Percentiles rank a stretch among this genome's conserved stretches.
Evolutionary conservation across 2,113 vertebrate species (phyloP).

Genomic region (Python bivittatus): DNA sequence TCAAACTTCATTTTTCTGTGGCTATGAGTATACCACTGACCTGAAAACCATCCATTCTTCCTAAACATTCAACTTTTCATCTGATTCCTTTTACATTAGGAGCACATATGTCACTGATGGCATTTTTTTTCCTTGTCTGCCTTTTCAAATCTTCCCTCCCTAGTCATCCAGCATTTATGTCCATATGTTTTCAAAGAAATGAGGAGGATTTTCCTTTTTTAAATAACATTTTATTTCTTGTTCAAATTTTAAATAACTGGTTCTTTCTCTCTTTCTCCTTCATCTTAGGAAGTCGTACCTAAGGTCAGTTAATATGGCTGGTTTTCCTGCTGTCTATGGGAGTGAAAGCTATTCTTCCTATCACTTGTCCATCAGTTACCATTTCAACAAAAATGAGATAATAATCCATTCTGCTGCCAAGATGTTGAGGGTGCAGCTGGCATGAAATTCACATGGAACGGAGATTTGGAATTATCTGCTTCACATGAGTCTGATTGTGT

Average conservation of each 20-base stretch:
- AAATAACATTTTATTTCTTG: slow-evolving; percentile 36
- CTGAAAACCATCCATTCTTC: slow-evolving; percentile 11
- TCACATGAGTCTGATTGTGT: not conserved
- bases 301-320: slow-evolving; percentile 31
- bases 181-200: slow-evolving; percentile 39
- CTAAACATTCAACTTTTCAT: slow-evolving; percentile 40
- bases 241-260: slow-evolving; percentile 18
- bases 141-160: slow-evolving; percentile 1
- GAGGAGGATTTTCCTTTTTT: slow-evolving; percentile 19
- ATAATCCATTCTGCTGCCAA: slow-evolving; percentile 3
- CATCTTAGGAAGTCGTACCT: not conserved
- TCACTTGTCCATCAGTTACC: not conserved
- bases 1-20: not conserved
- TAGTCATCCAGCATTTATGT: not conserved
- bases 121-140: slow-evolving; percentile 5
- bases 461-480: not conserved
- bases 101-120: not conserved
- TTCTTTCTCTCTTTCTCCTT: slow-evolving; percentile 21
- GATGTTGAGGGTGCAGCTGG: not conserved
- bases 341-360: not conserved
- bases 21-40: not conserved
- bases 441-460: slow-evolving; percentile 3
- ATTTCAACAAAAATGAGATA: not conserved
- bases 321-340: slow-evolving; percentile 8
- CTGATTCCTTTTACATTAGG: slow-evolving; percentile 37